Percentiles rank a stretch among this genome's conserved stretches.
Conservation (phyloP, 2,797 vertebrate species). For the Streptopelia turtur region DNA sequence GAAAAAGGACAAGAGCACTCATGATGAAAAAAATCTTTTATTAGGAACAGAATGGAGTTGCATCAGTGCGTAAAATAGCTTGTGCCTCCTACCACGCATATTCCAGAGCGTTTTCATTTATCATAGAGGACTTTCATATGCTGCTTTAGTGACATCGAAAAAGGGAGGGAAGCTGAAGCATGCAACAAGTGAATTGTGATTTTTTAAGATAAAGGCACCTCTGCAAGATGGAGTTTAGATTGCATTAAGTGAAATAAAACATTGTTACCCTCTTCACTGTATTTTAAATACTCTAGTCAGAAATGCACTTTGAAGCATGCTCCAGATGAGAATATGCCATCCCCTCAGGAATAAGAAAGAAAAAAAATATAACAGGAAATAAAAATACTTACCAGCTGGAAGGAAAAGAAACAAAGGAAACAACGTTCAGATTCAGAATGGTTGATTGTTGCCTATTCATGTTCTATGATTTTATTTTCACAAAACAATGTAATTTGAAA, state of each 20-base stretch:
- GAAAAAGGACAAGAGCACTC: constrained; percentile 2
- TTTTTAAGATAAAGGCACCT: background rate
- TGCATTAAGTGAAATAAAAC: background rate
- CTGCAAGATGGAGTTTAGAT: background rate
- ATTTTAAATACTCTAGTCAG: background rate
- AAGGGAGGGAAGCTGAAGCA: background rate
- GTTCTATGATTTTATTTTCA: background rate
- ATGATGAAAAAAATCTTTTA: constrained; percentile 4
- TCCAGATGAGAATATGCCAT: background rate
- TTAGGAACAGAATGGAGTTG: constrained; percentile 35
- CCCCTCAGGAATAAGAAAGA: background rate
- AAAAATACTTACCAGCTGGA: background rate
- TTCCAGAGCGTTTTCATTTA: background rate
- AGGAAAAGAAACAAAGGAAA: background rate
- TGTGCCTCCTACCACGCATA: background rate
- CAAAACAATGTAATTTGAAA: background rate
- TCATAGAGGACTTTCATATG: background rate
- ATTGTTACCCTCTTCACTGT: background rate
- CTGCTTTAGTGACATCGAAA: background rate
- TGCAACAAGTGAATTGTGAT: background rate
- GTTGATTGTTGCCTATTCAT: background rate
- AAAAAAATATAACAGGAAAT: background rate
- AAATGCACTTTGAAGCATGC: background rate
- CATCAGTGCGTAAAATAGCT: background rate
- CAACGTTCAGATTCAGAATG: background rate